Conservation (phyloP, 2,888 invertebrate genomes). For the Syrphus vitripennis region DNA sequence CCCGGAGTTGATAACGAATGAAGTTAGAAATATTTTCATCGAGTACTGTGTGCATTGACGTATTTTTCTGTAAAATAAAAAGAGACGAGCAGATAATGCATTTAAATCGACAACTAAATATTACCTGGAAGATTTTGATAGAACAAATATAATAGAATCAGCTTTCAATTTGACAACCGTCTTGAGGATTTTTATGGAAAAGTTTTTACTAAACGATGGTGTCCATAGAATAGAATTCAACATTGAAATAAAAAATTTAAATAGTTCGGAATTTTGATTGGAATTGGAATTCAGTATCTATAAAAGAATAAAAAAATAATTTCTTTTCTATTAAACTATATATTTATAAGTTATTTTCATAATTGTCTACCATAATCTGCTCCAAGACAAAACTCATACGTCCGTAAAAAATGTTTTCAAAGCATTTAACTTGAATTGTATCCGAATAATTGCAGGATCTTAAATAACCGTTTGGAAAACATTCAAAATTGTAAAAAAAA, state of each 20-base stretch:
- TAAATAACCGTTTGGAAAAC: not conserved
- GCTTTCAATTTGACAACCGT: not conserved
- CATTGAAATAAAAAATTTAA: conserved; percentile 28
- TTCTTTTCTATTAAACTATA: not conserved
- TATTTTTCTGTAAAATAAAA: conserved; percentile 24
- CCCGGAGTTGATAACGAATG: not conserved
- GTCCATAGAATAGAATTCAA: conserved; percentile 45
- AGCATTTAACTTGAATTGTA: not conserved
- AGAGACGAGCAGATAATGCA: no score
- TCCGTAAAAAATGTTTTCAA: conserved; percentile 24
- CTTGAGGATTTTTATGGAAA: conserved; percentile 15
- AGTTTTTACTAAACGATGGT: conserved; percentile 16
- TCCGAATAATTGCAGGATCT: conserved; percentile 14
- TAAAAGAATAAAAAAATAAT: not conserved
- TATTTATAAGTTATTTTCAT: not conserved
- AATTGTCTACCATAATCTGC: conserved; percentile 10
- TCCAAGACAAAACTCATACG: conserved; percentile 17
- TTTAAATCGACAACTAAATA: not conserved
- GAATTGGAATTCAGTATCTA: not conserved
- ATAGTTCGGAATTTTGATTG: not conserved
- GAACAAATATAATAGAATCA: conserved; percentile 11
- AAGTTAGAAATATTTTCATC: conserved; percentile 44
- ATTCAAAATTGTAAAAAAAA: not conserved
- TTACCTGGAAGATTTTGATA: conserved; percentile 32
- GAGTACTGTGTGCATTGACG: conserved; percentile 15